Base-by-base conservation (phyloP, 2,888 invertebrate genomes). In the Campoplex nolae region DNA sequence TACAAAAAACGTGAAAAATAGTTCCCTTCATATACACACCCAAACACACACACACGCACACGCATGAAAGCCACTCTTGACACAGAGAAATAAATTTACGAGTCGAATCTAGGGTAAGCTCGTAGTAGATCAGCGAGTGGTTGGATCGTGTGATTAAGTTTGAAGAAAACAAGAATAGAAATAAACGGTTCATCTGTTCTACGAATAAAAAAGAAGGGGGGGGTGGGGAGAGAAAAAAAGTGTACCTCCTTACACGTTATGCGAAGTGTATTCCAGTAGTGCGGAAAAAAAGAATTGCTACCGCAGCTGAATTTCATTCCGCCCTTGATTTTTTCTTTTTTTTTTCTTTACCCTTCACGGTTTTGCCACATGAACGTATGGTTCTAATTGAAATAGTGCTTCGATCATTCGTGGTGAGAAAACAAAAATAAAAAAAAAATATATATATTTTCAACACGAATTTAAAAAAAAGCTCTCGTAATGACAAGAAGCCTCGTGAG, bases 401-500 rank as follows among this genome's bases (percentile, higher is more conserved):
- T 3, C 54, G 54, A 56, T 56, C 18, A 2, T 48, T 48, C 32
- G 56, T 23, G 32, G 45, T 35, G 79, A 76, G 65, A 56, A 23
- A 56, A 45, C 18, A 56, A 32, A 48, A 71, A 58, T 13, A 28
- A 51, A 67, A 65, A 77, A 16, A 75, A 28, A 45, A 28, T 23
- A 28, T 67, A 28, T 23, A 28, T 67, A 28, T 73, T 23, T 23
- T 8, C n/a, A 77, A 62, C 58, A 8, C 23, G n/a, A n/a, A 58
- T 62, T 62, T 13, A 68, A 28, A 28, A n/a, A 54, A 58, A 75
- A 62, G 65, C 54, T 76, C 68, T 48, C 70, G 83, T 70, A 28
- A 86, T 80, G 85, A 86, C 65, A 62, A 81, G 77, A 78, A 81
- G 65, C 74, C 81, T 76, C 68, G 81, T 77, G 71, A 74, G 83